These are phyloP conservation scores for Bucco capensis DNA, from an alignment of 2,113 vertebrate genomes.

Conservation along the genomic window DNA sequence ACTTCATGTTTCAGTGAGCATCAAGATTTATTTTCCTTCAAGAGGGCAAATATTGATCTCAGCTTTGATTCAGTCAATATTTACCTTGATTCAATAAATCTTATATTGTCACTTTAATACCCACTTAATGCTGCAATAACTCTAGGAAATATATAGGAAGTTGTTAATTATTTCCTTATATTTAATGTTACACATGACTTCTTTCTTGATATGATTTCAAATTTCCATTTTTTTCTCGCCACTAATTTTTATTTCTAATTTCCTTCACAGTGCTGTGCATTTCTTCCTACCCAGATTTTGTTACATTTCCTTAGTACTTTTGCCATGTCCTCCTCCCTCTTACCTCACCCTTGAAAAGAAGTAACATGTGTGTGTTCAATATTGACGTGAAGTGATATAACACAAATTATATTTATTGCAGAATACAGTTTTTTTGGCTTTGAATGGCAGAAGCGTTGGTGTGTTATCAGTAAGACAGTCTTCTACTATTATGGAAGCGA, in stretches of 20 bases:
- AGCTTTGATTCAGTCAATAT: conserved; percentile 61
- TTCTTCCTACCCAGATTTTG: background rate
- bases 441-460: conserved; percentile 98
- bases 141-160: conserved; percentile 57
- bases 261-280: background rate
- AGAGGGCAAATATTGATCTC: conserved; percentile 59
- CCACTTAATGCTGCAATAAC: conserved; percentile 51
- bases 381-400: background rate
- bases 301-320: background rate
- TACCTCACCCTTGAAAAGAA: background rate
- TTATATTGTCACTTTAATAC: conserved; percentile 54
- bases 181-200: conserved; percentile 36
- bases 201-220: background rate
- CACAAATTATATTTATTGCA: conserved; percentile 56
- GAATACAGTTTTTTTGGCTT: conserved; percentile 96
- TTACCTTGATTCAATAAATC: conserved; percentile 61
- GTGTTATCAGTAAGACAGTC: conserved; percentile 82
- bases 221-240: background rate
- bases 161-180: conserved; percentile 53
- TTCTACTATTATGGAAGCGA: conserved; percentile 97
- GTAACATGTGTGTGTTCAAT: background rate
- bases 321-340: background rate
- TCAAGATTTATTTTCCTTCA: conserved; percentile 64
- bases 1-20: conserved; percentile 58
- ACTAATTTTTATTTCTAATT: conserved; percentile 15